A percentile compares a stretch with the other conserved stretches of the same genome.
Evolutionary conservation across 2,113 vertebrate genomes (phyloP).

Genomic region (Oxygymnocypris stewartii): DNA sequence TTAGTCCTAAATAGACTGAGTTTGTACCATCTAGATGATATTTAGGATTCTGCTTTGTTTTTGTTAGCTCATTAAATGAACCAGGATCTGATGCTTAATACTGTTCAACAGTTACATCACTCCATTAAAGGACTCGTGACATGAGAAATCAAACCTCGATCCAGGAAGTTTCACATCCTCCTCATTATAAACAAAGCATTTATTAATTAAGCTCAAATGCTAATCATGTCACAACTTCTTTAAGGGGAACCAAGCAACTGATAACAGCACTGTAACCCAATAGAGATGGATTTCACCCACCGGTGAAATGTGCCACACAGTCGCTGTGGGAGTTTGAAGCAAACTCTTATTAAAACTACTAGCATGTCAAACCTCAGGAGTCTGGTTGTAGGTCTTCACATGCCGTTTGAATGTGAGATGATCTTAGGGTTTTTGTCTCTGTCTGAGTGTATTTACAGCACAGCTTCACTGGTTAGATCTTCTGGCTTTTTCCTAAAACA

Average conservation of each 20-base stretch:
- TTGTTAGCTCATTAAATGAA: not conserved
- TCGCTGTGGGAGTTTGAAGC: not conserved
- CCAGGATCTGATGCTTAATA: not conserved
- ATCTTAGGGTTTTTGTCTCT: not conserved
- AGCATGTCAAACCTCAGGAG: not conserved
- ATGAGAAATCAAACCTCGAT: not conserved
- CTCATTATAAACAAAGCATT: not conserved
- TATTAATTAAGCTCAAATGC: not conserved
- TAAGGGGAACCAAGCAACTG: not conserved
- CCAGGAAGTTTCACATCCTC: too few relatives aligned
- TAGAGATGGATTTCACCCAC: too few relatives aligned
- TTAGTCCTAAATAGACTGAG: not conserved
- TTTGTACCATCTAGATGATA: not conserved
- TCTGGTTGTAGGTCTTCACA: not conserved
- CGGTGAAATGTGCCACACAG: not conserved
- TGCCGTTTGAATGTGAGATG: not conserved
- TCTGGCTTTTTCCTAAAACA: constrained; percentile 12
- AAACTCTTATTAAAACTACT: not conserved
- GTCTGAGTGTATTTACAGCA: not conserved
- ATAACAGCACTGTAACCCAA: not conserved
- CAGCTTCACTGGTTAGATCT: not conserved
- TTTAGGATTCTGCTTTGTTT: not conserved
- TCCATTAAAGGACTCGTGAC: not conserved
- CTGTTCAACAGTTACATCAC: not conserved
- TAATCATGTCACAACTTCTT: not conserved